Conservation (phyloP, 2,888 invertebrate species). For the Andrena trimmerana region DNA sequence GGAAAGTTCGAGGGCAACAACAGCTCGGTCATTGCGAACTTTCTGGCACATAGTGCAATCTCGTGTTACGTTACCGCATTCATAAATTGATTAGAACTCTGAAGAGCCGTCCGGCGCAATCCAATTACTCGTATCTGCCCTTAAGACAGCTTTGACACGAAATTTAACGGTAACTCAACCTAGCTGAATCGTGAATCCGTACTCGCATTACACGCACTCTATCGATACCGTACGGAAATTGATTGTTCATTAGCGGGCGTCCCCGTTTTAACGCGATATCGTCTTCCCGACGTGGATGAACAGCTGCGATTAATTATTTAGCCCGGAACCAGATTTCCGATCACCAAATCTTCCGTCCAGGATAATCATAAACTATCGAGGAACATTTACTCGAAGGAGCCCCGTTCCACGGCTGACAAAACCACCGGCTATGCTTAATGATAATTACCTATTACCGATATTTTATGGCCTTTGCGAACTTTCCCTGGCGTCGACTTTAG, state of each 20-base stretch:
- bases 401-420: constrained; percentile 13
- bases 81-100: constrained; percentile 81
- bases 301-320: constrained; percentile 12
- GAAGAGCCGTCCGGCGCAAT: constrained; percentile 58
- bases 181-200: neutral
- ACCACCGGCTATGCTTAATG: constrained; percentile 9
- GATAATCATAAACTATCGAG: neutral
- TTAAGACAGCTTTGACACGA: neutral
- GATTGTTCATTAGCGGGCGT: neutral
- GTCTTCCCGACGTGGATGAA: neutral
- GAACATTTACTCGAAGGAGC: neutral
- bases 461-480: constrained; percentile 8
- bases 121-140: constrained; percentile 58
- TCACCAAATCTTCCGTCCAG: neutral
- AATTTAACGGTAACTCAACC: constrained; percentile 5
- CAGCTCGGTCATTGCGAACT: constrained; percentile 54
- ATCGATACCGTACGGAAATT: neutral
- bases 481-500: neutral
- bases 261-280: neutral
- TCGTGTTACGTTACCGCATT: constrained; percentile 78
- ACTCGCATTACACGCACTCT: neutral
- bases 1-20: constrained; percentile 54
- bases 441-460: constrained; percentile 23
- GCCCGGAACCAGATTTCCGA: neutral
- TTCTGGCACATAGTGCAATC: constrained; percentile 77